Base-by-base conservation (phyloP, 2,113 vertebrate species). In the Equus przewalskii region DNA sequence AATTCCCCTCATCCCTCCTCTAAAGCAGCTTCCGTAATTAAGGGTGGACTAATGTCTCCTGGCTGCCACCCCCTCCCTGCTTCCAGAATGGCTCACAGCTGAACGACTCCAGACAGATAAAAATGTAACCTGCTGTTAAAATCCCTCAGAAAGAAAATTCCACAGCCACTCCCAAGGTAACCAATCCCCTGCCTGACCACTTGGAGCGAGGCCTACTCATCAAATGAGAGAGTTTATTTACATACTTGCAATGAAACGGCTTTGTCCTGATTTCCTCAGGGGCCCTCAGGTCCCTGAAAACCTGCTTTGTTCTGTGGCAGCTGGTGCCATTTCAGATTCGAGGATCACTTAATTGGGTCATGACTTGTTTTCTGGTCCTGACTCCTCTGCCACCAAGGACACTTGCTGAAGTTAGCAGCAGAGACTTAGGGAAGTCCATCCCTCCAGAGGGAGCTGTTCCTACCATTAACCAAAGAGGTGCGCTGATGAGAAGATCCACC, bases 61-160 rank as follows among this genome's bases (percentile, higher is more conserved):
- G 8, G 8, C 51, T 86, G 73, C 86, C 85, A n/a, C 22, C 54
- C 86, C 58, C 86, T 65, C 69, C 41, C 36, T 10, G 30, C 46
- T 36, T 69, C 89, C 86, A 93, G 72, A 72, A 93, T 19, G 30
- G 82, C 60, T 96, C 72, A 75, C 81, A 84, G 89, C 76, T 93
- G 62, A 96, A 91, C 11, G 58, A 79, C 67, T 89, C 65, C 19
- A 81, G 88, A 86, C 81, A 83, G 93, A 97, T 88, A 79, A 94
- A 97, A 97, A 91, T 84, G 93, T 78, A 97, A 91, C 93, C 93
- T 89, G 91, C 93, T 97, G 91, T 70, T 97, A 86, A 97, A 93
- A 89, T 95, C 96, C 84, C 89, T 28, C n/a, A 80, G 87, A 96
- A 65, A 93, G 93, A 89, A 97, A 92, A 97, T 98, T 97, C 97